These are phyloP conservation scores for Stegastes partitus DNA, from an alignment of 2,113 vertebrate species.

Conservation along the genomic window DNA sequence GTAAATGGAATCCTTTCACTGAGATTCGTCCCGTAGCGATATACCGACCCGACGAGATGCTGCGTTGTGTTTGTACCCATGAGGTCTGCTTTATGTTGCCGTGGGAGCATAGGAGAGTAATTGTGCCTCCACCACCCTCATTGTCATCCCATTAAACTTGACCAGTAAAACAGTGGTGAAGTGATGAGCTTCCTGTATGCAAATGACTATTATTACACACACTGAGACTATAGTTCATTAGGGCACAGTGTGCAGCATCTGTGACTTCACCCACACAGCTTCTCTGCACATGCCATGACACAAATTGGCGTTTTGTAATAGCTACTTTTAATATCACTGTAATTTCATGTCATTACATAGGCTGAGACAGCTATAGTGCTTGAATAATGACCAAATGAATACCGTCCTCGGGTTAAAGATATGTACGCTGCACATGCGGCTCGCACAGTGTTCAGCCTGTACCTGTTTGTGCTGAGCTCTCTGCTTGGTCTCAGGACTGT, in stretches of 20 bases:
- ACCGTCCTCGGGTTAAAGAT: not conserved
- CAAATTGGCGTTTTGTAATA: constrained; percentile 31
- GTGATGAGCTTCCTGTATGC: constrained; percentile 60
- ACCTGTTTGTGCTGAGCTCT: constrained; percentile 95
- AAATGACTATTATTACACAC: constrained; percentile 75
- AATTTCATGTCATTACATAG: constrained; percentile 24
- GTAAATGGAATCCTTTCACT: not conserved
- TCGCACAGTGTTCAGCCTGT: constrained; percentile 23
- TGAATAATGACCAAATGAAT: not conserved
- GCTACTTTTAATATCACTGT: constrained; percentile 9
- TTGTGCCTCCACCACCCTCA: constrained; percentile 33
- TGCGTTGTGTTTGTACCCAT: not conserved
- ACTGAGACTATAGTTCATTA: constrained; percentile 66
- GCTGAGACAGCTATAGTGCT: not conserved
- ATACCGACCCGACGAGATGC: not conserved
- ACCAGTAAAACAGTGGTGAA: constrained; percentile 60
- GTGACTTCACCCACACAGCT: constrained; percentile 37
- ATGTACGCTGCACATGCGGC: not conserved
- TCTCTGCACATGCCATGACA: constrained; percentile 24
- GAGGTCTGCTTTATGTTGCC: not conserved
- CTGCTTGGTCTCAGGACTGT: constrained; percentile 96
- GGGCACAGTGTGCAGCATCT: constrained; percentile 36
- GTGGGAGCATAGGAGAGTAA: constrained; percentile 43
- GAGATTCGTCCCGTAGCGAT: not conserved
- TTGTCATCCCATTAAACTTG: constrained; percentile 56